These are phyloP conservation scores for Zoanthus sociatus DNA, from an alignment of 92 coral and sea anemone genomes.

Conservation along the genomic window DNA sequence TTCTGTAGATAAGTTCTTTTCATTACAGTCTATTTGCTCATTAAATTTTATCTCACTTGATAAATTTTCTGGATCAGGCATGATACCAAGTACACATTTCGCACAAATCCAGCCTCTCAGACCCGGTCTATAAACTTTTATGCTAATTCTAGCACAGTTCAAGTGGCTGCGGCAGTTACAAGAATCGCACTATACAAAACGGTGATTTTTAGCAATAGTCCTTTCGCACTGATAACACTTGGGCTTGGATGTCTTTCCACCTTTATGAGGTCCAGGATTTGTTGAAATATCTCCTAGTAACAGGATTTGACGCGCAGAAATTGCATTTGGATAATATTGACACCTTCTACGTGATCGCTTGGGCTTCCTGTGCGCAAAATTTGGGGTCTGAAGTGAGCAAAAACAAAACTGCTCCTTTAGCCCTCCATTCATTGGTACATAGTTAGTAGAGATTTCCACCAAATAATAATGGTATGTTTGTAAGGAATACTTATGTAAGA, in stretches of 20 bases:
- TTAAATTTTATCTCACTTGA: background rate
- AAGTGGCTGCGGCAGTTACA: conserved; percentile 6
- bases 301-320: conserved; percentile 5
- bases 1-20: conserved; percentile 23
- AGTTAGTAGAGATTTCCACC: conserved; percentile 1
- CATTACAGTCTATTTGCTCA: conserved; percentile 6
- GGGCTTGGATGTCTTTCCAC: too few species aligned
- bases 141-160: conserved; percentile 17
- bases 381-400: background rate
- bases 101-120: conserved; percentile 1
- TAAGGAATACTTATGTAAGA: conserved; percentile 5
- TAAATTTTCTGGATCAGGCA: conserved; percentile 18
- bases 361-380: background rate
- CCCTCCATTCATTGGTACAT: conserved; percentile 7
- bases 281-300: background rate
- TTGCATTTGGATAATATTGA: background rate
- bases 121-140: conserved; percentile 9
- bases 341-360: conserved; percentile 14
- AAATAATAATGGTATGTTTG: conserved; percentile 4
- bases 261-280: background rate
- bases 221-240: background rate
- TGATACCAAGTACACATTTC: conserved; percentile 3
- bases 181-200: background rate
- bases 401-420: conserved; percentile 6
- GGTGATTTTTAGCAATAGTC: too few species aligned